Evolutionary conservation across 2,797 vertebrate genomes (phyloP).

Genomic region (Benthosema pterotum): DNA sequence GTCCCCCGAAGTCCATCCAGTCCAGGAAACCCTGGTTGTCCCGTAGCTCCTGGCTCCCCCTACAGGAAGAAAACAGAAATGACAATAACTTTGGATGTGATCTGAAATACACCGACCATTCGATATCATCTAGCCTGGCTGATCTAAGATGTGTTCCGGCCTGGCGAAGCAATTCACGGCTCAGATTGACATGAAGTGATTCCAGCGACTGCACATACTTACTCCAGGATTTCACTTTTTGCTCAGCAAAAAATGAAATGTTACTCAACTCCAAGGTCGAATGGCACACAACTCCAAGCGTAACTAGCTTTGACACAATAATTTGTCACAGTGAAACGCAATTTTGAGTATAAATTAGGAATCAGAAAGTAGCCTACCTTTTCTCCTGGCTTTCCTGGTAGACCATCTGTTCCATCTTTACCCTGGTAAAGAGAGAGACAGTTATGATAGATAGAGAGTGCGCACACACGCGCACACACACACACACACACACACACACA

Average conservation of each 20-base stretch:
- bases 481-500: conserved; percentile 2
- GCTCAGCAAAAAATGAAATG: too few relatives aligned
- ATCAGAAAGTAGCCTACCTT: conserved; percentile 54
- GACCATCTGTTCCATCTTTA: conserved; percentile 51
- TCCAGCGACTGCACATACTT: too few relatives aligned
- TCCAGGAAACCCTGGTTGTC: conserved; percentile 79
- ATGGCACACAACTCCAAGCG: too few relatives aligned
- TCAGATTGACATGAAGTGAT: too few relatives aligned
- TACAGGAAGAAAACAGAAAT: conserved; percentile 52
- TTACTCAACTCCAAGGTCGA: too few relatives aligned
- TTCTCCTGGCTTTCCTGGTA: conserved; percentile 51
- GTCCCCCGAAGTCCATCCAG: conserved; percentile 71
- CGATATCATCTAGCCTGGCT: too few relatives aligned
- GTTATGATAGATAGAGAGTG: background rate
- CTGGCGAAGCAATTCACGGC: too few relatives aligned
- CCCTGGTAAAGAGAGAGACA: conserved; percentile 46
- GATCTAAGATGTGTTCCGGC: too few relatives aligned
- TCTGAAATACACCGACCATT: background rate
- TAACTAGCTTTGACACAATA: too few relatives aligned
- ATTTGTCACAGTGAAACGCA: too few relatives aligned
- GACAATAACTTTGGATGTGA: background rate
- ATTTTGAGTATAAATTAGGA: background rate
- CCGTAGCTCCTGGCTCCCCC: conserved; percentile 77
- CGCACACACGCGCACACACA: conserved; percentile 1
- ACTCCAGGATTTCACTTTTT: too few relatives aligned